phyloP scores from a whole-genome alignment of 2,888 invertebrate genomes.

The Choreutis nemorana region DNA sequence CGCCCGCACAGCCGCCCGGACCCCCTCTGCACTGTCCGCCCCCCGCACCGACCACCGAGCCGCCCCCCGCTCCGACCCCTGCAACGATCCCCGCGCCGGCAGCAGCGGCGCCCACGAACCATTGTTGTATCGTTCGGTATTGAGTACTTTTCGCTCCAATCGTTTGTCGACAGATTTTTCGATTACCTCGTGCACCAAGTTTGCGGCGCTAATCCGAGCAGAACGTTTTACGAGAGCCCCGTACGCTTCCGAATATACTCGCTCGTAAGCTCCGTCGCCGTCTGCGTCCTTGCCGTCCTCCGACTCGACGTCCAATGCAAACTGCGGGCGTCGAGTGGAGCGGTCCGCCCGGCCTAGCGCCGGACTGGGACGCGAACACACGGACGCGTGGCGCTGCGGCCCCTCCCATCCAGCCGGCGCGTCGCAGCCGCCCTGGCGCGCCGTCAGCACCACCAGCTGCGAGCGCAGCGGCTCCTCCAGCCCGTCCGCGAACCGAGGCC shows the following conservation, averaged over 20 bases:
- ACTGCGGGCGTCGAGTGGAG: constrained; percentile 20
- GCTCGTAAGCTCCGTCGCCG: constrained; percentile 14
- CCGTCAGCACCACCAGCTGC: constrained; percentile 17
- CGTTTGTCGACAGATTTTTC: constrained; percentile 17
- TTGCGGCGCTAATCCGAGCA: constrained; percentile 12
- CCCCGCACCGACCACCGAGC: constrained; percentile 42
- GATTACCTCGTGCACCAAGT: constrained; percentile 14
- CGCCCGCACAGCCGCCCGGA: constrained; percentile 7
- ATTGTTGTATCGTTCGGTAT: constrained; percentile 32
- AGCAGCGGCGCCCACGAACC: constrained; percentile 52
- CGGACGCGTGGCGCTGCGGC: constrained; percentile 14
- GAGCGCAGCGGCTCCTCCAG: constrained; percentile 14
- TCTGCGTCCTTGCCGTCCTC: constrained; percentile 12
- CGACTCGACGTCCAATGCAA: constrained; percentile 19
- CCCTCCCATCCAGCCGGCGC: constrained; percentile 8
- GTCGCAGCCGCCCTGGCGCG: constrained; percentile 15
- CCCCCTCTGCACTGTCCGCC: constrained; percentile 30
- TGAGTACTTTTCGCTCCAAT: constrained; percentile 20
- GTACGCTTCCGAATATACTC: constrained; percentile 13
- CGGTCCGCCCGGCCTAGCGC: constrained; percentile 12
- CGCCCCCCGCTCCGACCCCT: constrained; percentile 7
- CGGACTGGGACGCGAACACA: constrained; percentile 15
- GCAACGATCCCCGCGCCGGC: constrained; percentile 7
- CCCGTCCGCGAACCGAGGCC: constrained; percentile 9
- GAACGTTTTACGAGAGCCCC: constrained; percentile 20